phyloP scores from a whole-genome alignment of 2,888 invertebrate genomes.

The Chouioia cunea region DNA sequence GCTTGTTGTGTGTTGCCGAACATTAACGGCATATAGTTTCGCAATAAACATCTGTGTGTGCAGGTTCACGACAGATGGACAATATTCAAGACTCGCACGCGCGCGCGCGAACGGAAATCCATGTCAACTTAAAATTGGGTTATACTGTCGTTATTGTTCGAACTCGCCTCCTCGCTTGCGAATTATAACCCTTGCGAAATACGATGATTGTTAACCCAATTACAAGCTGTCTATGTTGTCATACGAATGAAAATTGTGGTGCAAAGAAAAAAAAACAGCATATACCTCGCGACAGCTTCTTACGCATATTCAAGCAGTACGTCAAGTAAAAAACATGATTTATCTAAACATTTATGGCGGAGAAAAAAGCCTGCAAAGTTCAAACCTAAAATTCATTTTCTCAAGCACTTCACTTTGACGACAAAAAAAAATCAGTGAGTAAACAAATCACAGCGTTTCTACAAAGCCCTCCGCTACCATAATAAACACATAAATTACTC shows the following conservation, averaged over 20 bases:
- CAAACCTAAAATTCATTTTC: slow-evolving; percentile 19
- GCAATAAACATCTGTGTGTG: slow-evolving; percentile 14
- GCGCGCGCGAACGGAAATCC: slow-evolving; percentile 26
- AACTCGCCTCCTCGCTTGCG: too few relatives aligned
- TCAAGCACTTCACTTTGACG: neutral
- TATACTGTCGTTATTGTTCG: neutral
- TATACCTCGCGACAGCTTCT: neutral
- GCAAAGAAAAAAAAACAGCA: too few relatives aligned
- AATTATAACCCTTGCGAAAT: too few relatives aligned
- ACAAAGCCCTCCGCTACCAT: slow-evolving; percentile 6
- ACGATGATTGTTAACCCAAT: too few relatives aligned
- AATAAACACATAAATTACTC: slow-evolving; percentile 45
- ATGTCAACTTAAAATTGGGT: slow-evolving; percentile 11
- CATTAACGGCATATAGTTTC: slow-evolving; percentile 29
- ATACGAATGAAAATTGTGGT: too few relatives aligned
- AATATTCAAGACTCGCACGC: slow-evolving; percentile 19
- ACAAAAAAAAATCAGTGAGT: slow-evolving; percentile 14
- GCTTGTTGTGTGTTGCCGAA: slow-evolving; percentile 12
- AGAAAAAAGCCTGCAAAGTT: neutral
- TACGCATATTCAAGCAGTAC: neutral
- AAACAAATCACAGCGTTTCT: slow-evolving; percentile 38
- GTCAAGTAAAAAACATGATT: slow-evolving; percentile 15
- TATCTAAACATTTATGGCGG: slow-evolving; percentile 19
- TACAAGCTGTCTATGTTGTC: too few relatives aligned
- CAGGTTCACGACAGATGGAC: slow-evolving; percentile 28